Conservation (phyloP, 2,797 vertebrate species). For the Phalloptychus januarius region DNA sequence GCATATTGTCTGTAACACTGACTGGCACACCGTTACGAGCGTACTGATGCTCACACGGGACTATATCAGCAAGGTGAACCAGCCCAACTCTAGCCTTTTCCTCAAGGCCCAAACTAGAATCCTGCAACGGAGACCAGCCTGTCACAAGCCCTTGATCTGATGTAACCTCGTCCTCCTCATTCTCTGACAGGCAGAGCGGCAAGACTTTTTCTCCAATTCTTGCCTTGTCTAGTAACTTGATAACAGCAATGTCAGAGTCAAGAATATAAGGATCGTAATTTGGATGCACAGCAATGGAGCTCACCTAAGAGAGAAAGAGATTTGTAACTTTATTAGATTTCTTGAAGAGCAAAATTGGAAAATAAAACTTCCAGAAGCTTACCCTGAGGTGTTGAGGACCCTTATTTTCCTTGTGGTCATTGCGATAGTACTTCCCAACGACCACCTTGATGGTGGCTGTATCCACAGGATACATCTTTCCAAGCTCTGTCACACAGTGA, state of each 20-base stretch:
- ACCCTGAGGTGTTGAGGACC: conserved; percentile 90
- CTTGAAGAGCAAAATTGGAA: neutral
- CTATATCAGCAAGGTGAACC: conserved; percentile 87
- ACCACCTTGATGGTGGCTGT: conserved; percentile 88
- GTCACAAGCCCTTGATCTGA: conserved; percentile 81
- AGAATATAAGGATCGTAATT: conserved; percentile 94
- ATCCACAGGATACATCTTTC: conserved; percentile 87
- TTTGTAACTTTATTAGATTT: neutral
- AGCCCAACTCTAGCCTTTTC: conserved; percentile 87
- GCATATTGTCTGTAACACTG: conserved; percentile 96
- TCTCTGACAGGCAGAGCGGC: conserved; percentile 88
- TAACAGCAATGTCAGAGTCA: conserved; percentile 90
- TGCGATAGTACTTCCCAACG: conserved; percentile 91
- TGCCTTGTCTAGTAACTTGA: conserved; percentile 95
- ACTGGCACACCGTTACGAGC: conserved; percentile 88
- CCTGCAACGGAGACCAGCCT: conserved; percentile 89
- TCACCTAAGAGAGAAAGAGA: conserved; percentile 79
- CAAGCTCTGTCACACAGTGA: conserved; percentile 94
- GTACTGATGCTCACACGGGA: conserved; percentile 93
- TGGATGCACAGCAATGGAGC: conserved; percentile 88
- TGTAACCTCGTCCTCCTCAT: conserved; percentile 69
- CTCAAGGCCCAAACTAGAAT: conserved; percentile 76
- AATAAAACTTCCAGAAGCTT: conserved; percentile 48
- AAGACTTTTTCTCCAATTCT: conserved; percentile 88
- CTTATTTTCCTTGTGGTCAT: conserved; percentile 88